These are phyloP conservation scores for Bubo scandiacus DNA, from an alignment of 2,113 vertebrate genomes.

Conservation along the genomic window DNA sequence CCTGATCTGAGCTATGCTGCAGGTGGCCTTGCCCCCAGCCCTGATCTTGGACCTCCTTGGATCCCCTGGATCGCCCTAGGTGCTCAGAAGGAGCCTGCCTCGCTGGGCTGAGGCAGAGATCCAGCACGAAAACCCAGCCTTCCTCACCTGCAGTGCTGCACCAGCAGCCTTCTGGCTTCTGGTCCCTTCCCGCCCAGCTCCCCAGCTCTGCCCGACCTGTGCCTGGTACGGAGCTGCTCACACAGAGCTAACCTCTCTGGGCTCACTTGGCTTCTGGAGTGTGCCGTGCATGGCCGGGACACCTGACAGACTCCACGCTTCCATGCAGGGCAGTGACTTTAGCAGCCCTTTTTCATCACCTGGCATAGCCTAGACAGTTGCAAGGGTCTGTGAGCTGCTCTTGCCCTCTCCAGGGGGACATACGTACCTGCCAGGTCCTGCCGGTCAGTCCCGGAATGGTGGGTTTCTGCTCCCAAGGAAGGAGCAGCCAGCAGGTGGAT, in stretches of 20 bases:
- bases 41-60: neutral
- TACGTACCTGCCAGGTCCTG: neutral
- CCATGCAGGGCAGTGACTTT: neutral
- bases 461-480: neutral
- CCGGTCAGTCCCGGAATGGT: neutral
- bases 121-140: neutral
- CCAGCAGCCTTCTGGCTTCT: neutral
- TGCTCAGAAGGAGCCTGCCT: neutral
- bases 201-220: neutral
- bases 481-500: constrained; percentile 31
- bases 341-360: neutral
- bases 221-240: accelerated
- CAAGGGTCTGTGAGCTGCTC: neutral
- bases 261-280: neutral
- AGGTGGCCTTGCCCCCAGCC: neutral
- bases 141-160: neutral
- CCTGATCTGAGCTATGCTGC: neutral
- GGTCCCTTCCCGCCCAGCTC: neutral
- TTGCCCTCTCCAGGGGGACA: neutral
- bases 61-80: accelerated
- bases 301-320: neutral
- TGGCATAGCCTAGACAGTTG: neutral
- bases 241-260: neutral
- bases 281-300: accelerated
- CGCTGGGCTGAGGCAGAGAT: neutral